phyloP scores from a whole-genome alignment of 2,888 invertebrate genomes.

The Micoletzkya japonica region DNA sequence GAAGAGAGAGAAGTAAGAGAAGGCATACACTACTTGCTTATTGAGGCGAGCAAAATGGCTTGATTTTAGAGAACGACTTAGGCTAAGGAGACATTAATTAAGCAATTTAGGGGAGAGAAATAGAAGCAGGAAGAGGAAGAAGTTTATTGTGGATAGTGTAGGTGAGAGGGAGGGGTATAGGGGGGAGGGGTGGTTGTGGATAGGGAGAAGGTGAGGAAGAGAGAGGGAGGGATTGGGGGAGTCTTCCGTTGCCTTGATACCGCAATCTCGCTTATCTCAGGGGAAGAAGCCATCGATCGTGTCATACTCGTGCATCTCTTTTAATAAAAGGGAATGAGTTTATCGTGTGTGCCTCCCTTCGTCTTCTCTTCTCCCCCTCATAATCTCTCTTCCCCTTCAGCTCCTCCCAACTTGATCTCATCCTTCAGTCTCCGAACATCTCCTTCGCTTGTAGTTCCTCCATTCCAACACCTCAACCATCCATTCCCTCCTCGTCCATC shows the following conservation, averaged over 20 bases:
- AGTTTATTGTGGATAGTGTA: too few species aligned
- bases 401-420: not conserved
- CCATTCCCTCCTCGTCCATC: not conserved
- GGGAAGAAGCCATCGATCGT: not conserved
- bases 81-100: too few species aligned
- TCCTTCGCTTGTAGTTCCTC: not conserved
- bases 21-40: too few species aligned
- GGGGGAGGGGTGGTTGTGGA: not conserved
- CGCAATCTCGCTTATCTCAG: not conserved
- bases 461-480: not conserved
- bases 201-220: not conserved
- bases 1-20: too few species aligned
- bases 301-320: not conserved
- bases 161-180: not conserved
- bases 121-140: too few species aligned
- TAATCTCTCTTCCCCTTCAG: not conserved
- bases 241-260: slow-evolving; percentile 17
- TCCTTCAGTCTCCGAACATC: slow-evolving; percentile 5
- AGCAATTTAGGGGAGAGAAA: too few species aligned
- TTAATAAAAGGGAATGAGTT: too few species aligned
- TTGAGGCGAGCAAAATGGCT: too few species aligned
- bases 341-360: too few species aligned
- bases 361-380: not conserved
- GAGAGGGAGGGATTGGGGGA: not conserved
- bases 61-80: too few species aligned